A percentile compares a stretch with the other conserved stretches of the same genome.
Evolutionary conservation across 2,888 invertebrate species (phyloP).

Genomic region (Parelbella ahira): DNA sequence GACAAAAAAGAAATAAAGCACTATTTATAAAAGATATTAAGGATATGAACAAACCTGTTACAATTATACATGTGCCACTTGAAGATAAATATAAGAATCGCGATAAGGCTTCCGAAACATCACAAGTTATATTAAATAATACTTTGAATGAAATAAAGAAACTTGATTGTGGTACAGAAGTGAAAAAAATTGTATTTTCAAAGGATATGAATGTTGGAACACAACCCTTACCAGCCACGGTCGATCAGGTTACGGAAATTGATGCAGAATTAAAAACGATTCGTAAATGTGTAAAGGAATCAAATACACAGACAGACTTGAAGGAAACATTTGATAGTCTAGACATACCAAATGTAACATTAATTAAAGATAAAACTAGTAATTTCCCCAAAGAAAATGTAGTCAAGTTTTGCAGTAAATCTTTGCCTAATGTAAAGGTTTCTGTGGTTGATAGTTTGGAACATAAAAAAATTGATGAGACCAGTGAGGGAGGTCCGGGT

Average conservation of each 20-base stretch:
- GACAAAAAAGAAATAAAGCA: slow-evolving; percentile 34
- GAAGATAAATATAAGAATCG: slow-evolving; percentile 39
- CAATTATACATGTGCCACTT: slow-evolving; percentile 53
- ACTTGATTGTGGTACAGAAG: slow-evolving; percentile 37
- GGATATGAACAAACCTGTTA: slow-evolving; percentile 38
- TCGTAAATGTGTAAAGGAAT: slow-evolving; percentile 36
- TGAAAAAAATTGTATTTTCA: slow-evolving; percentile 33
- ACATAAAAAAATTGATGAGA: slow-evolving; percentile 37
- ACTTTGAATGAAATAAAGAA: slow-evolving; percentile 27
- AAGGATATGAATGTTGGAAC: slow-evolving; percentile 46
- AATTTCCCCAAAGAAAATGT: slow-evolving; percentile 45
- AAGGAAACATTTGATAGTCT: slow-evolving; percentile 57
- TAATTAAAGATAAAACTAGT: slow-evolving; percentile 51
- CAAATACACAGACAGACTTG: slow-evolving; percentile 40
- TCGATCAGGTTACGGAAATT: slow-evolving; percentile 46
- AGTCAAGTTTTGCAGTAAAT: slow-evolving; percentile 41
- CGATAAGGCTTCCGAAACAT: slow-evolving; percentile 25
- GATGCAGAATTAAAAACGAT: slow-evolving; percentile 37
- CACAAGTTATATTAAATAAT: slow-evolving; percentile 18
- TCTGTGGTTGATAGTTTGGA: slow-evolving; percentile 37
- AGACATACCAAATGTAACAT: slow-evolving; percentile 65
- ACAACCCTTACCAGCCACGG: slow-evolving; percentile 36
- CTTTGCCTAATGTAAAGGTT: slow-evolving; percentile 47
- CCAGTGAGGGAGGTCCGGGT: slow-evolving; percentile 38
- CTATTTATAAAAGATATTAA: slow-evolving; percentile 39